These are phyloP conservation scores for Narcine bancroftii DNA, from an alignment of 2,113 vertebrate genomes.

Conservation along the genomic window DNA sequence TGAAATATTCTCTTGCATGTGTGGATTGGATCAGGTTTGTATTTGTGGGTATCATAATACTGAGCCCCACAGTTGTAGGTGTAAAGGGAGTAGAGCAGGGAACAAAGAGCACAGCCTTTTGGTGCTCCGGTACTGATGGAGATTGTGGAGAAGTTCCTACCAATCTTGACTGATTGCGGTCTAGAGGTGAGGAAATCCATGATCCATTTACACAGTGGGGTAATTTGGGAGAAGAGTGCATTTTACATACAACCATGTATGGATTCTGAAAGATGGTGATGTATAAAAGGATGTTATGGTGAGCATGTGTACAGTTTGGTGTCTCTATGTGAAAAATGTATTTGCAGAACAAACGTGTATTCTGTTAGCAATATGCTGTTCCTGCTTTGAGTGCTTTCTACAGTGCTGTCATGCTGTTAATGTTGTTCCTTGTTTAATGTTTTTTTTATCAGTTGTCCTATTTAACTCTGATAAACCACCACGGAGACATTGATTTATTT, in stretches of 20 bases:
- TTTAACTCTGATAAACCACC: constrained; percentile 16
- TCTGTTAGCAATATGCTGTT: constrained; percentile 12
- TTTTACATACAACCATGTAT: not conserved
- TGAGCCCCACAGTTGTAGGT: no score
- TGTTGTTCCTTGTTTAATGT: not conserved
- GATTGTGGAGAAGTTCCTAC: no score
- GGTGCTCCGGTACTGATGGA: no score
- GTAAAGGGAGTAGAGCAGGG: no score
- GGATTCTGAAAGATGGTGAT: not conserved
- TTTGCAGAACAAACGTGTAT: not conserved
- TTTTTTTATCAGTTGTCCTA: constrained; percentile 19
- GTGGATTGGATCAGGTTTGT: not conserved
- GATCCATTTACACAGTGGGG: no score
- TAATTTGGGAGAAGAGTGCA: not conserved
- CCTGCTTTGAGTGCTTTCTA: not conserved
- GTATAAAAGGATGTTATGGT: not conserved
- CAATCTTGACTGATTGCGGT: no score
- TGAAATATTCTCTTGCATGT: not conserved
- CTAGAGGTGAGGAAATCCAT: no score
- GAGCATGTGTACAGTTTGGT: not conserved
- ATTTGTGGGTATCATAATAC: not conserved
- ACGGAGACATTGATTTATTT: constrained; percentile 19
- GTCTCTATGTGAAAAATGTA: not conserved
- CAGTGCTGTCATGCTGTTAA: constrained; percentile 14
- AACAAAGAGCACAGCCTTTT: no score